These are phyloP conservation scores for Vireo griseus DNA, from an alignment of 2,797 vertebrate species.

Conservation along the genomic window DNA sequence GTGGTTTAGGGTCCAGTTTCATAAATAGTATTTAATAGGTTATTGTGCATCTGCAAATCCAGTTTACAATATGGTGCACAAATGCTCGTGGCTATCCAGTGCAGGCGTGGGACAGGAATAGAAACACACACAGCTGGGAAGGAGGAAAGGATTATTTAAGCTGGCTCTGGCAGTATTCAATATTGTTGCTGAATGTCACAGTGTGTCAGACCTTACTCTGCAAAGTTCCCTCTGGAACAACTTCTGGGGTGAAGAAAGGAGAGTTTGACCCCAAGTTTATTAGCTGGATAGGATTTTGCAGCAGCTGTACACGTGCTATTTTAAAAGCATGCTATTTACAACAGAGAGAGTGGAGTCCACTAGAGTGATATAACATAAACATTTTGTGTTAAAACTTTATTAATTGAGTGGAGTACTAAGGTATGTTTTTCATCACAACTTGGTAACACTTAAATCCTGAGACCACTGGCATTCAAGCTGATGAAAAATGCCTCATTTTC, in stretches of 20 bases:
- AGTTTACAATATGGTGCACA: neutral
- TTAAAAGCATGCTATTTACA: neutral
- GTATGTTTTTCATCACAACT: neutral
- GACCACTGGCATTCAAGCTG: neutral
- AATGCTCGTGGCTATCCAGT: neutral
- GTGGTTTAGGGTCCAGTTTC: neutral
- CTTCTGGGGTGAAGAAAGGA: neutral
- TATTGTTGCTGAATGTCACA: neutral
- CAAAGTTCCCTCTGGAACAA: neutral
- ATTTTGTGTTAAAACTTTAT: neutral
- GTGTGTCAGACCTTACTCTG: neutral
- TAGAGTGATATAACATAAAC: neutral
- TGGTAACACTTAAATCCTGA: neutral
- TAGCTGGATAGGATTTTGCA: neutral
- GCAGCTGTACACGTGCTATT: neutral
- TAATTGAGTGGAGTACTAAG: neutral
- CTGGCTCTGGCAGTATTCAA: neutral
- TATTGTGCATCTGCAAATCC: neutral
- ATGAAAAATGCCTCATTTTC: neutral
- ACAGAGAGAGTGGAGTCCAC: neutral
- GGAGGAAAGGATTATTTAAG: slow-evolving; percentile 23
- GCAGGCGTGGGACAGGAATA: slow-evolving; percentile 26
- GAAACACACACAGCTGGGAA: slow-evolving; percentile 51
- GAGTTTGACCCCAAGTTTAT: neutral
- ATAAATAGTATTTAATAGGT: neutral